These are phyloP conservation scores for Molorchus minor DNA, from an alignment of 2,888 invertebrate species.

Conservation along the genomic window DNA sequence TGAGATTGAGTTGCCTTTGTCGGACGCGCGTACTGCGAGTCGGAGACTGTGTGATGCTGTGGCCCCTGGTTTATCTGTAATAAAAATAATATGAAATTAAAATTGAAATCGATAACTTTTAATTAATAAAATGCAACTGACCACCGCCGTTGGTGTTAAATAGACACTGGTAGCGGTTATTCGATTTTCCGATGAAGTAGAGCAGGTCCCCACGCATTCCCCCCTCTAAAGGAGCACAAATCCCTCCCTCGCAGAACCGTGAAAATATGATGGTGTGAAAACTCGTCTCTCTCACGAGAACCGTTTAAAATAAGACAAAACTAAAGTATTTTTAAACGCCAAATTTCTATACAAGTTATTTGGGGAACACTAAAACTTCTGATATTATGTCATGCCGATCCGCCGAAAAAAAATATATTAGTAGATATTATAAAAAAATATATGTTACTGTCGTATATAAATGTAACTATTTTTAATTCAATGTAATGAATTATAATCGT, in stretches of 20 bases:
- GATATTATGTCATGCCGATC: slow-evolving; percentile 46
- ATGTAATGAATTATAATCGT: too few relatives aligned
- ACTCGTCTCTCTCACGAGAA: slow-evolving; percentile 10
- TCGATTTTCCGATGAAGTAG: slow-evolving; percentile 46
- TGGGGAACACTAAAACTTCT: slow-evolving; percentile 47
- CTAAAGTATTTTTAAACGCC: slow-evolving; percentile 33
- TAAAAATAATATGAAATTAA: slow-evolving; percentile 11
- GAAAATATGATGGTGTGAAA: slow-evolving; percentile 11
- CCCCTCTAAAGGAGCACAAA: slow-evolving; percentile 30
- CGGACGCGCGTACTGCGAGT: slow-evolving; percentile 75
- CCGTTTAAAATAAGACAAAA: slow-evolving; percentile 12
- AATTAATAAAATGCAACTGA: slow-evolving; percentile 29
- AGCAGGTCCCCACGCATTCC: slow-evolving; percentile 47
- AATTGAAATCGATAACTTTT: slow-evolving; percentile 1
- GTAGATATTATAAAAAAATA: too few relatives aligned
- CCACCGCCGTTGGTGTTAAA: slow-evolving; percentile 31
- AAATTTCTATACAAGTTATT: slow-evolving; percentile 43
- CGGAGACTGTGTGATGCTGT: slow-evolving; percentile 73
- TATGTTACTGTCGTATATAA: too few relatives aligned
- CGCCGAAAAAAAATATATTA: too few relatives aligned
- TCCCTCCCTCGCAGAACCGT: slow-evolving; percentile 11
- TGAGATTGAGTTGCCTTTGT: slow-evolving; percentile 63
- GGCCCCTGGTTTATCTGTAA: slow-evolving; percentile 72
- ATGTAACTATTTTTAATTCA: too few relatives aligned
- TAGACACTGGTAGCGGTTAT: slow-evolving; percentile 41